These are phyloP conservation scores for Euura saliciscinereae DNA, from an alignment of 1,140 invertebrate species.

Conservation along the genomic window DNA sequence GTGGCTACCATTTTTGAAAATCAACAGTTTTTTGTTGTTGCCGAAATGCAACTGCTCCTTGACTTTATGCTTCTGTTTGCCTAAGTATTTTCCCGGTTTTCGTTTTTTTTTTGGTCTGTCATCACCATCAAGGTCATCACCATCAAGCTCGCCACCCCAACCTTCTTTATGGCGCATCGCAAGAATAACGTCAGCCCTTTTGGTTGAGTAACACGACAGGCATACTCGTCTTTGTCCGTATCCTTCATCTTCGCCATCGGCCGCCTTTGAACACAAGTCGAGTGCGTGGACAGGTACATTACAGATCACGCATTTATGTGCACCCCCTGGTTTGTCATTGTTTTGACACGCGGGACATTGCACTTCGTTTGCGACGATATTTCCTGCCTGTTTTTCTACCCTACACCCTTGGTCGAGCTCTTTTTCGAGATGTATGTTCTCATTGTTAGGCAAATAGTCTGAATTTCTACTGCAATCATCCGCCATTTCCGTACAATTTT, in stretches of 20 bases:
- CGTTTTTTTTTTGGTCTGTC: not conserved
- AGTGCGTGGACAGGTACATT: conserved; percentile 23
- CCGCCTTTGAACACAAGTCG: conserved; percentile 21
- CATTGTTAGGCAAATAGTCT: too few relatives aligned
- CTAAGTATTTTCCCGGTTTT: conserved; percentile 12
- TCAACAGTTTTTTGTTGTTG: not conserved
- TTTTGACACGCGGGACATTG: conserved; percentile 24
- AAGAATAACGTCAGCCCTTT: not conserved
- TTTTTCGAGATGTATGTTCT: too few relatives aligned
- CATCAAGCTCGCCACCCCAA: conserved; percentile 15
- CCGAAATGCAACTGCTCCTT: conserved; percentile 8
- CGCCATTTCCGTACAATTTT: too few relatives aligned
- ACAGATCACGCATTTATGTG: conserved; percentile 28
- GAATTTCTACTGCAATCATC: too few relatives aligned
- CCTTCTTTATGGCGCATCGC: conserved; percentile 13
- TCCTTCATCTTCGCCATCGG: conserved; percentile 24
- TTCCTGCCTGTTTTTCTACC: too few relatives aligned
- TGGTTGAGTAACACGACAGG: conserved; percentile 5
- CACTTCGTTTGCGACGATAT: too few relatives aligned
- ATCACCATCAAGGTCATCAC: too few relatives aligned
- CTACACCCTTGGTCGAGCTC: too few relatives aligned
- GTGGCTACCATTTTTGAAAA: conserved; percentile 23
- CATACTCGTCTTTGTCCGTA: conserved; percentile 27
- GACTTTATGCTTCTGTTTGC: conserved; percentile 5
- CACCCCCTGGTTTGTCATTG: conserved; percentile 22